Percentiles rank a stretch among this genome's conserved stretches.
phyloP scores from a whole-genome alignment of 2,888 invertebrate species.

The Sepioteuthis lessoniana region DNA sequence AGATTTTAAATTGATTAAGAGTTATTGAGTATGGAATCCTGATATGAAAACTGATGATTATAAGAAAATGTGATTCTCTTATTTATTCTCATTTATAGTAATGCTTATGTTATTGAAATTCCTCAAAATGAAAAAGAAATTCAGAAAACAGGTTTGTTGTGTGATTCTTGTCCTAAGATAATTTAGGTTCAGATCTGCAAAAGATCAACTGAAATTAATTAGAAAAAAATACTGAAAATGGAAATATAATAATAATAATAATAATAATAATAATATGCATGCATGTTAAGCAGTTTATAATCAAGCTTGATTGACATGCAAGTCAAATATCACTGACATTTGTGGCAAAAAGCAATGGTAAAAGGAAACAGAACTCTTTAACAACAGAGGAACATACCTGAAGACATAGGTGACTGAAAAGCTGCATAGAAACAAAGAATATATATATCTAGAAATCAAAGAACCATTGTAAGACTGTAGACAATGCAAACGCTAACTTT shows the following conservation, averaged over 20 bases:
- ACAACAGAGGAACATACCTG: conserved; percentile 58
- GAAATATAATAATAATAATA: conserved; percentile 6
- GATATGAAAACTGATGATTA: no score
- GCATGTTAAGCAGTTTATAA: background rate
- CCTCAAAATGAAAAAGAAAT: background rate
- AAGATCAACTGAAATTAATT: background rate
- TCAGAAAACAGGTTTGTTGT: background rate
- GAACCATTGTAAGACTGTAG: background rate
- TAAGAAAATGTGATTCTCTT: no score
- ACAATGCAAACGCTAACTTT: conserved; percentile 35
- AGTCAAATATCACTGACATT: conserved; percentile 25
- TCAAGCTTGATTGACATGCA: conserved; percentile 19
- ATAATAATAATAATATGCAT: no score
- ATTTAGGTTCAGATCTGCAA: background rate
- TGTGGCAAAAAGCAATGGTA: conserved; percentile 34
- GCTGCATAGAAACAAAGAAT: conserved; percentile 56
- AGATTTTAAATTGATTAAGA: no score
- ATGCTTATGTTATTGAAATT: background rate
- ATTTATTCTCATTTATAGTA: no score
- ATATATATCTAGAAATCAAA: conserved; percentile 45
- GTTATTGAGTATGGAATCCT: no score
- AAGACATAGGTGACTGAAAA: conserved; percentile 65
- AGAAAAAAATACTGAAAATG: background rate
- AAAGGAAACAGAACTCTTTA: background rate
- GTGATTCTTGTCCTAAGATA: background rate